Percentiles rank a stretch among this genome's conserved stretches.
These are phyloP conservation scores for Perithous albicinctus DNA, from an alignment of 2,888 invertebrate species.

Conservation along the genomic window DNA sequence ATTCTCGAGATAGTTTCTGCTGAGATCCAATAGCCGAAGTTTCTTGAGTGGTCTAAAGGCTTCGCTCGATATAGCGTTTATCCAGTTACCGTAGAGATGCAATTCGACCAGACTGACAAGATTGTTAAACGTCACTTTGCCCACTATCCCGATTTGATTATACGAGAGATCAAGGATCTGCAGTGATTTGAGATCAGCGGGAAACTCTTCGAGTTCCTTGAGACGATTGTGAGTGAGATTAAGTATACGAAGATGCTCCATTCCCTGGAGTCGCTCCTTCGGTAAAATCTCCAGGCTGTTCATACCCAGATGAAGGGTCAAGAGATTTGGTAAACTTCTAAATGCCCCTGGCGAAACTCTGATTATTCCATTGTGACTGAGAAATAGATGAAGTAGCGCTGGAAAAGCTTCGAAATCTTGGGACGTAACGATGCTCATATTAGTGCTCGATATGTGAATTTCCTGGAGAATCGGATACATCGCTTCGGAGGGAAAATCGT, in stretches of 20 bases:
- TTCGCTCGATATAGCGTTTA: conserved; percentile 91
- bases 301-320: conserved; percentile 92
- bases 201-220: conserved; percentile 92
- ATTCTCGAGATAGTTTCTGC: conserved; percentile 93
- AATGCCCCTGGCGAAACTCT: conserved; percentile 95
- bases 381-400: conserved; percentile 90
- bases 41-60: conserved; percentile 92
- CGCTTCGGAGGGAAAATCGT: conserved; percentile 89
- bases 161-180: conserved; percentile 93
- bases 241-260: conserved; percentile 90
- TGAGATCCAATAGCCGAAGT: conserved; percentile 91
- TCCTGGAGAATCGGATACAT: conserved; percentile 92
- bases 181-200: conserved; percentile 90
- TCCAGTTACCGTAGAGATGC: conserved; percentile 93
- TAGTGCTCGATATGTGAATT: conserved; percentile 92
- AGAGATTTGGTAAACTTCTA: conserved; percentile 90
- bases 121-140: conserved; percentile 91
- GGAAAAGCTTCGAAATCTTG: conserved; percentile 95
- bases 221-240: conserved; percentile 95
- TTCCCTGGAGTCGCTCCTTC: conserved; percentile 92
- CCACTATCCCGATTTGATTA: conserved; percentile 93
- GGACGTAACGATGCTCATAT: conserved; percentile 92
- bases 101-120: conserved; percentile 92
- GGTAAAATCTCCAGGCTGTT: conserved; percentile 94
- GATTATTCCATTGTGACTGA: conserved; percentile 91